phyloP scores from a whole-genome alignment of 35 echinoderm and acorn worm species.

The Eucidaris tribuloides region DNA sequence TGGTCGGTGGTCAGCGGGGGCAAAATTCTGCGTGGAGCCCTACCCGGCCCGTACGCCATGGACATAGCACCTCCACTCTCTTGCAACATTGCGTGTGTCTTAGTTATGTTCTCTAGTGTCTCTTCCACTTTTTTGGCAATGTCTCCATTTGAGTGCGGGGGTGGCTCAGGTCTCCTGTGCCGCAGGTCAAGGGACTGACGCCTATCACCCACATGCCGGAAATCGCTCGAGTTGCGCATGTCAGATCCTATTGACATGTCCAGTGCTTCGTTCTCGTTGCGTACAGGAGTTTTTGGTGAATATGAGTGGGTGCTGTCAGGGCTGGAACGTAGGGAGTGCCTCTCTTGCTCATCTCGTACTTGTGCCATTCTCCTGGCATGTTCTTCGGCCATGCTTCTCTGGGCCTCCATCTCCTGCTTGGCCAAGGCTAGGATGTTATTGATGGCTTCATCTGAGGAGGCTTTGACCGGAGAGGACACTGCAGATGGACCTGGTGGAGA shows the following conservation, averaged over 20 bases:
- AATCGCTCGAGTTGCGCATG: background rate
- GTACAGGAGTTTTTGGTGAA: slow-evolving; percentile 9
- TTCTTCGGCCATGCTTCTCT: slow-evolving; percentile 18
- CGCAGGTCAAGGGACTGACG: background rate
- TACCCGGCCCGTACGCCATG: background rate
- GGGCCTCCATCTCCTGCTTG: slow-evolving; percentile 84
- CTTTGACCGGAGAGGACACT: slow-evolving; percentile 36
- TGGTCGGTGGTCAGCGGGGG: slow-evolving; percentile 64
- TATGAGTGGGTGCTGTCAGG: slow-evolving; percentile 18
- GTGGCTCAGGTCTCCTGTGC: background rate
- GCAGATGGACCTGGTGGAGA: slow-evolving; percentile 36
- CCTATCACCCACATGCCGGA: background rate
- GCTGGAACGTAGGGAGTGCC: slow-evolving; percentile 8
- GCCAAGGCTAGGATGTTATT: slow-evolving; percentile 89
- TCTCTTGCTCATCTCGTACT: background rate
- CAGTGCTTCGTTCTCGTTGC: slow-evolving; percentile 5
- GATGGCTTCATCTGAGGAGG: slow-evolving; percentile 82
- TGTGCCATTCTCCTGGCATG: background rate
- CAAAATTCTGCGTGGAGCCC: slow-evolving; percentile 22
- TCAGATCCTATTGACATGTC: slow-evolving; percentile 15
- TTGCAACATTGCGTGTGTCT: slow-evolving; percentile 19
- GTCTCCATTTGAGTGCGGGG: background rate
- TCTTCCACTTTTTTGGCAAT: slow-evolving; percentile 20
- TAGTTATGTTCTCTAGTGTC: slow-evolving; percentile 9
- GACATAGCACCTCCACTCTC: background rate